These are phyloP conservation scores for Drosophila borealis DNA, from an alignment of 2,888 invertebrate genomes.

Conservation along the genomic window DNA sequence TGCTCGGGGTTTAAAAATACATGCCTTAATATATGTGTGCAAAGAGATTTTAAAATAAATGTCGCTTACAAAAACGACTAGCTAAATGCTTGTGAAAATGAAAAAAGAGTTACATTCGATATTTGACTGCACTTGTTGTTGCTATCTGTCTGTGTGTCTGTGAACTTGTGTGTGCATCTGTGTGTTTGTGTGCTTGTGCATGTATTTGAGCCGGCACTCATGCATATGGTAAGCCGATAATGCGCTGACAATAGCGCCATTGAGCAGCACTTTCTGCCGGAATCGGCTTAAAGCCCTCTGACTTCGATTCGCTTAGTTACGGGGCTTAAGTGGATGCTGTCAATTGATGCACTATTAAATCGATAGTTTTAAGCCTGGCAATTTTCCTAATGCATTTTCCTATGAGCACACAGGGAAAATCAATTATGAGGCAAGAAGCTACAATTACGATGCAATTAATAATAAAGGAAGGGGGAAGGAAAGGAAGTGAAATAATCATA, in stretches of 20 bases:
- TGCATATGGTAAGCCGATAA: conserved; percentile 74
- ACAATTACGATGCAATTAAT: no score
- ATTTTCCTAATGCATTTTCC: background rate
- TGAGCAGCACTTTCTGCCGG: conserved; percentile 53
- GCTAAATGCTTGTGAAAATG: background rate
- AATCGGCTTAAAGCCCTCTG: conserved; percentile 71
- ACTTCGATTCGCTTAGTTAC: conserved; percentile 68
- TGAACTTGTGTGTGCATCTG: conserved; percentile 4
- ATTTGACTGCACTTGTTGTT: conserved; percentile 12
- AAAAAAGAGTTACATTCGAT: background rate
- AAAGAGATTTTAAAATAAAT: background rate
- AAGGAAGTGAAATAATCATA: no score
- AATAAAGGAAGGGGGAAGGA: no score
- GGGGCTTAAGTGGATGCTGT: conserved; percentile 56
- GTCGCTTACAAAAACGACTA: background rate
- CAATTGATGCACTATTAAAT: conserved; percentile 57
- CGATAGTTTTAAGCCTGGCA: conserved; percentile 49
- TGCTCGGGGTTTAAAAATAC: background rate
- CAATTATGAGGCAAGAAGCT: no score
- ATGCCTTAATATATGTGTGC: background rate
- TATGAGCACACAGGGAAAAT: background rate
- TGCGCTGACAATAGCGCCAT: conserved; percentile 69
- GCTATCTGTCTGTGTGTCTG: background rate
- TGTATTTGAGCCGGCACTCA: conserved; percentile 53
- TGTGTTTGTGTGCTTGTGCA: background rate